Base-by-base conservation (phyloP, 2,113 vertebrate species). In the Polyodon spathula region DNA sequence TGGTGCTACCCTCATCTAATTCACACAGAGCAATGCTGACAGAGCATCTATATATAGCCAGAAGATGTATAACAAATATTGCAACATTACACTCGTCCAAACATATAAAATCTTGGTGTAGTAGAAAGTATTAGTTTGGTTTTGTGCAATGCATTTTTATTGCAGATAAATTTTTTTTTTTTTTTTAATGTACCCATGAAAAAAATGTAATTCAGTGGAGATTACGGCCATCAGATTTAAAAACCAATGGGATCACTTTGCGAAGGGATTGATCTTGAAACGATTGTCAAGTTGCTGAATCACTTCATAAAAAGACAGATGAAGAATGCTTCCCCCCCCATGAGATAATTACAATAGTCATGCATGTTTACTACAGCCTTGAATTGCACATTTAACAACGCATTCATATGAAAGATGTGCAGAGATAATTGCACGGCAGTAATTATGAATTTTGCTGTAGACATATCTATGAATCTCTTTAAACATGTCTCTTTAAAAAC, bases 361-460 rank as follows among this genome's bases (percentile, higher is more conserved):
- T 61, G 62, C 68, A 68, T 73, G 68, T 68, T 76, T 70, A 74
- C 71, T 77, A 77, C 72, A 74, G 79, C 67, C 74, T 76, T 60
- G 40, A 58, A 62, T 50, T 39, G 66, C 68, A 74, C 63, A 79
- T 77, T 72, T 68, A 71, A 58, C 51, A 46, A 40, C 55, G 54
- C 54, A 68, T 73, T 74, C 71, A 75, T 42, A 39, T 61, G 65
- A 66, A 73, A 67, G 63, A 61, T 52, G 54, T 54, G 41, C 17
- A 59, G 55, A 48, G 75, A 48, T 81, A 79, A 84, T 81, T 81
- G 77, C 59, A 9, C 8, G 42, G 43, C 53, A 66, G 71, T 74
- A 69, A 81, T 81, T 79, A 81, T 66, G 69, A 65, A 72, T 63
- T 78, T 76, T 73, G 70, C 73, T 81, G 72, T 61, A 62, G 41